These are phyloP conservation scores for Mormyrops attenuatus DNA, from an alignment of 2,797 vertebrate species.

Conservation along the genomic window DNA sequence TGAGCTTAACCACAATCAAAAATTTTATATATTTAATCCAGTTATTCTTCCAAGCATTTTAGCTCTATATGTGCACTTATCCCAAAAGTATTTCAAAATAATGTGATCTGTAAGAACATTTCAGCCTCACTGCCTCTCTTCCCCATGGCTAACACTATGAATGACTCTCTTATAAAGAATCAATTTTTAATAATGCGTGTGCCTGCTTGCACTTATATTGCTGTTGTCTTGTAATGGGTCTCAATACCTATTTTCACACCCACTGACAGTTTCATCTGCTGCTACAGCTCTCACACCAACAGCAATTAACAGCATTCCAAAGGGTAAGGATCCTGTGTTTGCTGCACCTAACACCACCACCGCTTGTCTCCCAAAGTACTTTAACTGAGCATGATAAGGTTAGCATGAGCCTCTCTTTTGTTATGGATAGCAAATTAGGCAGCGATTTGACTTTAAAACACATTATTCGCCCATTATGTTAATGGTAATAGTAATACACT, in stretches of 20 bases:
- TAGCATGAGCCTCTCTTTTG: neutral
- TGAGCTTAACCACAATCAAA: neutral
- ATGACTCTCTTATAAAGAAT: neutral
- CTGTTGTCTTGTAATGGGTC: neutral
- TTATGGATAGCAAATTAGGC: neutral
- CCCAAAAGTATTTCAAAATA: neutral
- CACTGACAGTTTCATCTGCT: constrained; percentile 34
- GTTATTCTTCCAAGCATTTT: neutral
- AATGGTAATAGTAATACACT: neutral
- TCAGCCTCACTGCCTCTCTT: neutral
- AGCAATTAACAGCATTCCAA: constrained; percentile 45
- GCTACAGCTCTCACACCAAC: constrained; percentile 44
- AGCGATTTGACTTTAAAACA: neutral
- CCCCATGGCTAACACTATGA: neutral
- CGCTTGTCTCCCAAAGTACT: neutral
- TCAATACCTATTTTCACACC: constrained; percentile 34
- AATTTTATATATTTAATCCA: neutral
- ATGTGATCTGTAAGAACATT: neutral
- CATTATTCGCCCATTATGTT: neutral
- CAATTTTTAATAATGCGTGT: neutral
- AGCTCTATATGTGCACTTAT: neutral
- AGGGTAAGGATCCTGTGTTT: constrained; percentile 44
- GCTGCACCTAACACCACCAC: neutral
- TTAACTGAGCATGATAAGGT: neutral
- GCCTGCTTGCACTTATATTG: neutral